Evolutionary conservation across 2,888 invertebrate species (phyloP).

Genomic region (Eueremaeus valkanovi): DNA sequence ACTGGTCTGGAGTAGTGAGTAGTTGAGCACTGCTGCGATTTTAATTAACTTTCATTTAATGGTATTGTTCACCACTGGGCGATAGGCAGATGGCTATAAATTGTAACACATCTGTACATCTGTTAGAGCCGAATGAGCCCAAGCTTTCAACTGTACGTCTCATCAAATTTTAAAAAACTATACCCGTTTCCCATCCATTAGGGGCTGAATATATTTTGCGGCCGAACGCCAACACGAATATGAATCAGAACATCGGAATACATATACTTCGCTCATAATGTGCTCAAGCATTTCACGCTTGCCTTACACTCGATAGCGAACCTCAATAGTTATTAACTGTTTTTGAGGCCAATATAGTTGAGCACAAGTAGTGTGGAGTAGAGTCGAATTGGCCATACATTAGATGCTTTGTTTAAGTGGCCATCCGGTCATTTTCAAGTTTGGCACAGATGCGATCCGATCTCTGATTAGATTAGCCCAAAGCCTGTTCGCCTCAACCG

Average conservation of each 20-base stretch:
- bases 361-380: no score
- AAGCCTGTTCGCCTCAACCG: not conserved
- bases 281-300: conserved; percentile 18
- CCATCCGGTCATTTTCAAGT: conserved; percentile 12
- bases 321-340: not conserved
- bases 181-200: conserved; percentile 14
- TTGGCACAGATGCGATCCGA: conserved; percentile 7
- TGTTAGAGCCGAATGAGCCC: not conserved
- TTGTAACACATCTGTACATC: conserved; percentile 31
- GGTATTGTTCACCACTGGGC: not conserved
- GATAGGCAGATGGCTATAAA: conserved; percentile 24
- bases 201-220: conserved; percentile 15
- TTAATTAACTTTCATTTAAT: conserved; percentile 31
- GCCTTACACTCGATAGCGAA: not conserved
- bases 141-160: conserved; percentile 3
- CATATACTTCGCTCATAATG: conserved; percentile 17
- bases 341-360: conserved; percentile 1
- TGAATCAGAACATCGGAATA: not conserved
- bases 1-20: not conserved
- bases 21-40: not conserved
- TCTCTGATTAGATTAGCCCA: conserved; percentile 27
- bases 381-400: conserved; percentile 13
- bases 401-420: conserved; percentile 24
- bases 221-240: conserved; percentile 6
- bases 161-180: conserved; percentile 33